These are phyloP conservation scores for Cervus canadensis DNA, from an alignment of 2,113 vertebrate species.

Conservation along the genomic window DNA sequence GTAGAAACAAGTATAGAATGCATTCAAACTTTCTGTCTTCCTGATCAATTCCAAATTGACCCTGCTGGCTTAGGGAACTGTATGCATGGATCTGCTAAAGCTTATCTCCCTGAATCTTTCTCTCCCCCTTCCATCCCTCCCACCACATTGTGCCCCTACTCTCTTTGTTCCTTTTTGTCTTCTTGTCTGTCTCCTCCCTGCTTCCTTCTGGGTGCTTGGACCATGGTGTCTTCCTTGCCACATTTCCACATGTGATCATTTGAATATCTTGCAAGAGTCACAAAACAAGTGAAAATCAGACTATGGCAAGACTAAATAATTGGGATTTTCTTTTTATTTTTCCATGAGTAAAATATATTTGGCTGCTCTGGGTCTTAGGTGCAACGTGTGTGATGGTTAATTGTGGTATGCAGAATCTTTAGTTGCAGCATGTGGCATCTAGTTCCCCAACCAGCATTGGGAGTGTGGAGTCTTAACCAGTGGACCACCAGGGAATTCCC, in stretches of 20 bases:
- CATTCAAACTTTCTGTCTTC: slow-evolving; percentile 58
- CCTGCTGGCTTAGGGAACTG: slow-evolving; percentile 69
- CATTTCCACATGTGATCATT: background rate
- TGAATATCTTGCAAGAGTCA: background rate
- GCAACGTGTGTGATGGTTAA: background rate
- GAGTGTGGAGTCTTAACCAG: background rate
- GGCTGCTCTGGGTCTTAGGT: background rate
- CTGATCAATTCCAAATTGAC: slow-evolving; percentile 73
- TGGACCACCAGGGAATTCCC: background rate
- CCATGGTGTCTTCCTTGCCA: background rate
- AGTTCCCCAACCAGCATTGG: background rate
- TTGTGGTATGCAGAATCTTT: background rate
- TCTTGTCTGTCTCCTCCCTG: background rate
- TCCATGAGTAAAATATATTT: background rate
- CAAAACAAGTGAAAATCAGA: background rate
- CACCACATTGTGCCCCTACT: background rate
- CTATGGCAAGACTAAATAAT: background rate
- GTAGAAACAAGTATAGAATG: slow-evolving; percentile 57
- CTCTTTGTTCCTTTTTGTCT: background rate
- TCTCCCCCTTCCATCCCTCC: background rate
- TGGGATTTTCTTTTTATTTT: background rate
- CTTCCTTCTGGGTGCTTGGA: background rate
- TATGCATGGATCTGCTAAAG: slow-evolving; percentile 44
- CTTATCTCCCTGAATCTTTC: slow-evolving; percentile 53
- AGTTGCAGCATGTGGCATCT: background rate